These are phyloP conservation scores for Eupleurogrammus muticus DNA, from an alignment of 2,797 vertebrate genomes.

Conservation along the genomic window DNA sequence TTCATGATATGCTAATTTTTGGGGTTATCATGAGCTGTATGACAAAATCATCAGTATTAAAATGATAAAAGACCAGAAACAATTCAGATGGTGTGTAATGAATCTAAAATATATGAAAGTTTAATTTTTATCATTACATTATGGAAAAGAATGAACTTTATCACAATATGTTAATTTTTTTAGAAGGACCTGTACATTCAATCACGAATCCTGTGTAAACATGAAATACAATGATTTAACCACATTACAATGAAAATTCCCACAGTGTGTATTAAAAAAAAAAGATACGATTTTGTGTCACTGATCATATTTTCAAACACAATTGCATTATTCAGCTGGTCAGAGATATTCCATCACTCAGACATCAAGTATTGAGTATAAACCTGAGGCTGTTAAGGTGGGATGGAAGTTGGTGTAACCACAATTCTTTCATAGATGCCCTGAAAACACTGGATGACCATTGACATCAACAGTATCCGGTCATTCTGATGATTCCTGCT, in stretches of 20 bases:
- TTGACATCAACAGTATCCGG: not conserved
- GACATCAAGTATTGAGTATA: not conserved
- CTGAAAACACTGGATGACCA: not conserved
- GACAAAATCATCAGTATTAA: no score
- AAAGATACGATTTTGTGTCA: not conserved
- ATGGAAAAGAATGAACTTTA: no score
- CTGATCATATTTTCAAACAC: not conserved
- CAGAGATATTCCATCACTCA: not conserved
- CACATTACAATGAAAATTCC: slow-evolving; percentile 13
- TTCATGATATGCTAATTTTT: no score
- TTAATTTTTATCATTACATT: no score
- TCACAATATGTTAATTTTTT: no score
- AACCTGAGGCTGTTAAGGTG: not conserved
- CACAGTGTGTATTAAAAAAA: not conserved
- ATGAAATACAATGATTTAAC: slow-evolving; percentile 24
- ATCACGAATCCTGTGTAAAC: slow-evolving; percentile 4
- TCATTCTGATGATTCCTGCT: not conserved
- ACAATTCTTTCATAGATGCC: not conserved
- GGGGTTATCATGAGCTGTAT: no score
- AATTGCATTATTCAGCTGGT: not conserved
- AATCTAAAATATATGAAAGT: no score
- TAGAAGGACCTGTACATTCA: slow-evolving; percentile 28
- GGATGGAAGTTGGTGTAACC: not conserved
- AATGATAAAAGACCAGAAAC: no score
- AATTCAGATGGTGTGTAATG: no score